phyloP scores from a whole-genome alignment of 2,797 vertebrate genomes.

The Antennarius maculatus region DNA sequence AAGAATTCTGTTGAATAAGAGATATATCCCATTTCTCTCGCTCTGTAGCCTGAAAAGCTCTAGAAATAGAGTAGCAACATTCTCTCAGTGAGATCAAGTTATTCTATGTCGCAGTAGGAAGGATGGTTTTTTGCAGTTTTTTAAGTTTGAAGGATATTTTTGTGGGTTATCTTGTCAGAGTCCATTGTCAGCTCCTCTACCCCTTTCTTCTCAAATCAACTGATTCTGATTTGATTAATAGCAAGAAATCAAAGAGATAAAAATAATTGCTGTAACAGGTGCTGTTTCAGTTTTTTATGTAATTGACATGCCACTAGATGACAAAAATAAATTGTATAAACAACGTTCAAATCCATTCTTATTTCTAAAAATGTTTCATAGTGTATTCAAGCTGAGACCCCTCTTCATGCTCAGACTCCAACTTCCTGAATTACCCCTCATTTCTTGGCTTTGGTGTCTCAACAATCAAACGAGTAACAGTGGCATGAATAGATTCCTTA shows the following conservation, averaged over 20 bases:
- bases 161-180: constrained; percentile 33
- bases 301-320: background rate
- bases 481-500: constrained; percentile 38
- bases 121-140: background rate
- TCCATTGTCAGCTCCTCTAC: background rate
- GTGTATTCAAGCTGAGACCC: constrained; percentile 10
- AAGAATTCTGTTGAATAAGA: constrained; percentile 1
- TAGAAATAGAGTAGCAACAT: background rate
- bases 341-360: background rate
- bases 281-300: too few relatives aligned
- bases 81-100: constrained; percentile 6
- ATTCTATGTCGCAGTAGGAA: background rate
- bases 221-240: too few relatives aligned
- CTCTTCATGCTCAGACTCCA: background rate
- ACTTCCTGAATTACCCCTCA: constrained; percentile 6
- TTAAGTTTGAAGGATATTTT: constrained; percentile 33
- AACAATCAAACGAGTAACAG: constrained; percentile 11
- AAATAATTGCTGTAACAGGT: too few relatives aligned
- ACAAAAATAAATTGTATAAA: background rate
- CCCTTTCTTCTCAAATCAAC: too few relatives aligned
- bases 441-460: constrained; percentile 12
- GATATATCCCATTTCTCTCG: constrained; percentile 4
- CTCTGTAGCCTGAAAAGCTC: constrained; percentile 10
- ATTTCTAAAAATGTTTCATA: background rate
- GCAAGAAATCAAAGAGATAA: too few relatives aligned